Conservation (phyloP, 2,113 vertebrate species). For the Steatornis caripensis region DNA sequence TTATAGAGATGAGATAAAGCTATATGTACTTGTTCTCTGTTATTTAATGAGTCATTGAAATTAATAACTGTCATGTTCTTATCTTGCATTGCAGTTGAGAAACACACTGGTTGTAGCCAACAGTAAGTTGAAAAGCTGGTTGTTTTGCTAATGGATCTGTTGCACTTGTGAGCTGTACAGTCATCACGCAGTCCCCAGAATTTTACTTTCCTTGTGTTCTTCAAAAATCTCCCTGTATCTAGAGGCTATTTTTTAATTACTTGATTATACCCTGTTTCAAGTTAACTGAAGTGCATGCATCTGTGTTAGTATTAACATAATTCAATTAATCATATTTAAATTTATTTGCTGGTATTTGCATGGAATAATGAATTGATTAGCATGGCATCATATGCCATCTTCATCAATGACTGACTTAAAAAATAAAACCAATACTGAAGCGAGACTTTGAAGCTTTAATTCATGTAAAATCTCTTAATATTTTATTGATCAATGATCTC, state of each 20-base stretch:
- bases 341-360: slow-evolving; percentile 26
- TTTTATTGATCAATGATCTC: neutral
- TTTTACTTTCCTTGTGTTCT: neutral
- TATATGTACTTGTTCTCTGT: slow-evolving; percentile 19
- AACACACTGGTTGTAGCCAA: slow-evolving; percentile 46
- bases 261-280: neutral
- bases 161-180: neutral
- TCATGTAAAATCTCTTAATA: neutral
- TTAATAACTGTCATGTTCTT: slow-evolving; percentile 63
- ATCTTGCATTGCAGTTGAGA: slow-evolving; percentile 54
- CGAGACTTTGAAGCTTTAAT: neutral
- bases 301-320: neutral
- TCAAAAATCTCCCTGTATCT: neutral
- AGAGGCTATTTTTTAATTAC: neutral
- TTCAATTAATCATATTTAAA: slow-evolving; percentile 13
- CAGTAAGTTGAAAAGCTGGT: slow-evolving; percentile 38
- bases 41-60: slow-evolving; percentile 61
- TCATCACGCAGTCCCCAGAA: neutral
- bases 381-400: neutral
- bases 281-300: neutral
- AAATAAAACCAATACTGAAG: neutral
- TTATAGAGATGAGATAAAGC: slow-evolving; percentile 18
- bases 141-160: slow-evolving; percentile 40
- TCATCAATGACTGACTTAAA: neutral
- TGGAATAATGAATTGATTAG: slow-evolving; percentile 12